These are phyloP conservation scores for Nixonia krombeini DNA, from an alignment of 1,140 invertebrate species.

Conservation along the genomic window DNA sequence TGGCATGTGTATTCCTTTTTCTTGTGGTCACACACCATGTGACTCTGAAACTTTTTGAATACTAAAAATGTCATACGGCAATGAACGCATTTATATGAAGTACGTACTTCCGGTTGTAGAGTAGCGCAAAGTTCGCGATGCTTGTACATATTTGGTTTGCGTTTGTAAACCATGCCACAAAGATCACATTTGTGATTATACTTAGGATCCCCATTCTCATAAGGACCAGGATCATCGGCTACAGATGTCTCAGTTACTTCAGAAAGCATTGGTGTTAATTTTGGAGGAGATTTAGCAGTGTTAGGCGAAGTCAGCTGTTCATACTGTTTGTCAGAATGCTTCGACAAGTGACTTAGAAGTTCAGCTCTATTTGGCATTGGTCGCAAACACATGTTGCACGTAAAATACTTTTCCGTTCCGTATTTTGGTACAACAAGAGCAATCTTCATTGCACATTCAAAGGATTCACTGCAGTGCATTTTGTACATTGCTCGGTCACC, in stretches of 20 bases:
- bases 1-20: conserved; percentile 59
- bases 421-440: conserved; percentile 62
- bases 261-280: conserved; percentile 39
- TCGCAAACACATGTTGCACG: conserved; percentile 68
- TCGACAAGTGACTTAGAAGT: conserved; percentile 57
- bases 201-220: conserved; percentile 61
- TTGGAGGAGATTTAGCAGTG: conserved; percentile 31
- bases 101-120: conserved; percentile 47
- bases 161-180: conserved; percentile 68
- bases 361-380: conserved; percentile 60
- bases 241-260: neutral
- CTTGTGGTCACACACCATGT: conserved; percentile 54
- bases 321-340: conserved; percentile 60
- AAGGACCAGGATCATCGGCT: conserved; percentile 40
- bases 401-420: conserved; percentile 66
- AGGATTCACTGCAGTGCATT: conserved; percentile 62
- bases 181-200: conserved; percentile 64
- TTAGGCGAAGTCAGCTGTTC: conserved; percentile 45
- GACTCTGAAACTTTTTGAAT: conserved; percentile 64
- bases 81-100: conserved; percentile 58
- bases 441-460: conserved; percentile 70
- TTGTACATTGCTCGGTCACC: conserved; percentile 63
- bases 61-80: conserved; percentile 64
- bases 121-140: conserved; percentile 56
- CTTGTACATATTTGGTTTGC: conserved; percentile 62